Evolutionary conservation across 2,113 vertebrate genomes (phyloP).

Genomic region (Mastomys coucha): DNA sequence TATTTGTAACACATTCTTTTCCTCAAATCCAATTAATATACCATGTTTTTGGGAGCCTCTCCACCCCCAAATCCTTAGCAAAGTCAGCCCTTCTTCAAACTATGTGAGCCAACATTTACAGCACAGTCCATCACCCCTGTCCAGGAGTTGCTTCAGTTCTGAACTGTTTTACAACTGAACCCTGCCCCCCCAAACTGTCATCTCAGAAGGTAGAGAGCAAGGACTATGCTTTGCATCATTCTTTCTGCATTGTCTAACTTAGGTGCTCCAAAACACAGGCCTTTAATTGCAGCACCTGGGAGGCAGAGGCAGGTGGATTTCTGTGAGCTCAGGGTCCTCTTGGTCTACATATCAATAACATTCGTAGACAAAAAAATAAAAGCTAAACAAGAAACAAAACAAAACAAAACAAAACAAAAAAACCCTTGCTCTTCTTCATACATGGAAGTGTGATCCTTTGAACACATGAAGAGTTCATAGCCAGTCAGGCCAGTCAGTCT

Average conservation of each 20-base stretch:
- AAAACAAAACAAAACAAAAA: too few relatives aligned
- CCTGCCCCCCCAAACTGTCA: background rate
- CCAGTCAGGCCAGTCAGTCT: background rate
- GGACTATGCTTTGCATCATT: background rate
- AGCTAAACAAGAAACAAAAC: background rate
- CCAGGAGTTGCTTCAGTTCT: background rate
- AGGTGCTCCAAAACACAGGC: background rate
- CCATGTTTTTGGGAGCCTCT: background rate
- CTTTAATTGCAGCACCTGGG: background rate
- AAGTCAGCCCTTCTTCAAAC: constrained; percentile 17
- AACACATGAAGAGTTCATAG: too few relatives aligned
- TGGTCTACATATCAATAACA: background rate
- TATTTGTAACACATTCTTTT: background rate
- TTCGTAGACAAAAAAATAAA: background rate
- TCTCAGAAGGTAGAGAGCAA: background rate
- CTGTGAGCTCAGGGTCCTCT: background rate
- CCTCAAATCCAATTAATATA: background rate
- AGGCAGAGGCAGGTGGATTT: background rate
- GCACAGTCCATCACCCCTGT: background rate
- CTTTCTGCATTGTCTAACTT: background rate
- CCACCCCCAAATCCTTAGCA: background rate
- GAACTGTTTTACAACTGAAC: background rate
- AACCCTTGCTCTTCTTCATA: too few relatives aligned
- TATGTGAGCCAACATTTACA: background rate
- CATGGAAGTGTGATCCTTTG: too few relatives aligned